Base-by-base conservation (phyloP, 2,113 vertebrate genomes). In the Orientallactaga bullata region DNA sequence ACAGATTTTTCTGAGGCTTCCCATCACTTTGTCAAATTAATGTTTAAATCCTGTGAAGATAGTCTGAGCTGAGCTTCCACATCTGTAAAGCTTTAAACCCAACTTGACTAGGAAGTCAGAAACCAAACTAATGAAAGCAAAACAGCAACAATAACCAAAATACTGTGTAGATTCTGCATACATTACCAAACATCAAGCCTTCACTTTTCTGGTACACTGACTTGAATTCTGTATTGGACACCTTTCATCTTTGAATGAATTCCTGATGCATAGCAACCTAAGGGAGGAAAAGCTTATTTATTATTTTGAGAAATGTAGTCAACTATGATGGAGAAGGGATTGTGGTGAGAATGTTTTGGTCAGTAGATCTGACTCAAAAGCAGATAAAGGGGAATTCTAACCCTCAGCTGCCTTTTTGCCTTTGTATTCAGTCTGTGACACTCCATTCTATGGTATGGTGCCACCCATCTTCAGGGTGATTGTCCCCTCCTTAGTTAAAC, bases 1-100 rank as follows among this genome's bases (percentile, higher is more conserved):
- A 61, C 0, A 91, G 94, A 58, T 94, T 95, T 84, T 71, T 95
- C 26, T 94, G 92, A 98, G 94, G 96, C 76, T 92, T 92, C n/a
- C n/a, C 47, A 71, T 42, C 95, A 96, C 95, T 84, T 93, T 20
- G 58, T 23, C 21, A 55, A 85, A 95, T 89, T 35, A 95, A 97
- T 92, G 74, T 96, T 77, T 95, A 97, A 93, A 96, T 68, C 82
- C 95, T 91, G 47, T 88, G 55, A 11, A 32, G 88, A 95, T 85
- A 26, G 42, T 81, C 28, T 86, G 90, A 78, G 76, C 91, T 95
- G 93, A 97, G 91, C 90, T 89, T 86, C 77, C 76, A 81, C 2
- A 23, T 28, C 6, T 60, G 2, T 24, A 58, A 63, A 35, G 11
- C 21, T 12, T 89, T 32, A 37, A 28, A 77, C 7, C 24, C 2